Conservation (phyloP, 2,113 vertebrate species). For the Thinocorus orbignyianus region DNA sequence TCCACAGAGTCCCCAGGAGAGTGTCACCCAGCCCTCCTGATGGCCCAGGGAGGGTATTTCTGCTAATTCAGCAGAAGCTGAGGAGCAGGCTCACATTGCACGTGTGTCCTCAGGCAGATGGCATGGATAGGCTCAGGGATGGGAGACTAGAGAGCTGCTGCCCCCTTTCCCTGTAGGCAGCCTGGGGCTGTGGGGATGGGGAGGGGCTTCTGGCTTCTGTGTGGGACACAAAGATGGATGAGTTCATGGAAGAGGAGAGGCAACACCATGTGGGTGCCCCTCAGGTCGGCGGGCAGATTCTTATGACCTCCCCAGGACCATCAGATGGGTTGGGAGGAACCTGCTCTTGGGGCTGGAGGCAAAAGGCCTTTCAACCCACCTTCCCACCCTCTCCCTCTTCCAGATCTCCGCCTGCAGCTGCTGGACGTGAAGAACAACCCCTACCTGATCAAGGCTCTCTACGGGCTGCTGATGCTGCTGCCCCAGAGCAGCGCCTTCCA, state of each 20-base stretch:
- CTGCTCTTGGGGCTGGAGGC: not conserved
- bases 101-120: not conserved
- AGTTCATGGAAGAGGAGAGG: not conserved
- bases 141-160: not conserved
- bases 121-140: not conserved
- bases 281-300: not conserved
- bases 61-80: not conserved
- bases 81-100: not conserved
- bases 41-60: not conserved
- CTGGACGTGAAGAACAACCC: slow-evolving; percentile 97
- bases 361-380: not conserved
- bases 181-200: not conserved
- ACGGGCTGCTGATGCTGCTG: slow-evolving; percentile 95
- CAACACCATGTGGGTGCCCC: not conserved
- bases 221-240: not conserved
- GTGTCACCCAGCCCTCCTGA: not conserved
- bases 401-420: slow-evolving; percentile 92
- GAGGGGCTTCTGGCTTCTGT: not conserved
- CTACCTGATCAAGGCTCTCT: slow-evolving; percentile 95
- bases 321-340: not conserved
- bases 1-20: not conserved
- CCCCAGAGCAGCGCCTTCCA: slow-evolving; percentile 97
- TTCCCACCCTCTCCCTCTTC: not conserved
- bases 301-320: not conserved
- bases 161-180: not conserved